A percentile compares a stretch with the other conserved stretches of the same genome.
phyloP scores from a whole-genome alignment of 2,113 vertebrate genomes.

The Petromus typicus region DNA sequence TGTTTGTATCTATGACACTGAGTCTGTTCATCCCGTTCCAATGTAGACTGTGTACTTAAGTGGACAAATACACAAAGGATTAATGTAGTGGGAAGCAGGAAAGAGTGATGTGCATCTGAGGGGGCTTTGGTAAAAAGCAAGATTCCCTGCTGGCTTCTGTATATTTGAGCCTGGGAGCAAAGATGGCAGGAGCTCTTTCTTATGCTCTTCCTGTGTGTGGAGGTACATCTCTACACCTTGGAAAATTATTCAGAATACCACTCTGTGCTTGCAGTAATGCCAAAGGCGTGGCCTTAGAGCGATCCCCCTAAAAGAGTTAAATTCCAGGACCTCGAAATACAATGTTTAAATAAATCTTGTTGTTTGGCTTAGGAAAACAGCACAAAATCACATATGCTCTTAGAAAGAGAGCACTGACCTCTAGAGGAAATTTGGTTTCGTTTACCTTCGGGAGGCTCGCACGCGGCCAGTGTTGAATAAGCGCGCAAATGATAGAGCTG shows the following conservation, averaged over 20 bases:
- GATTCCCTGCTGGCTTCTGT: neutral
- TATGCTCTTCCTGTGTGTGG: neutral
- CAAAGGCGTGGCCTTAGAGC: neutral
- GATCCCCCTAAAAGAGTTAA: neutral
- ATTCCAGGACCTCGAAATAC: neutral
- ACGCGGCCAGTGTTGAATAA: neutral
- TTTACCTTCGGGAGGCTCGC: neutral
- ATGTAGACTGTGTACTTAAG: neutral
- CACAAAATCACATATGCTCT: neutral
- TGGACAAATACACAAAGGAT: neutral
- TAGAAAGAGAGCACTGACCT: constrained; percentile 1
- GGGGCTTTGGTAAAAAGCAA: neutral
- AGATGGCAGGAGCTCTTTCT: neutral
- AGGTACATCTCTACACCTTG: neutral
- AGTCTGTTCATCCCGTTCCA: neutral
- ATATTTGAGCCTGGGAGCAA: fast-evolving
- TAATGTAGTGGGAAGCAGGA: neutral
- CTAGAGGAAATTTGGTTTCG: neutral
- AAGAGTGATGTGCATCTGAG: neutral
- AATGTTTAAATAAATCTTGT: neutral
- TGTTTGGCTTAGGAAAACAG: neutral
- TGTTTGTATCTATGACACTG: neutral
- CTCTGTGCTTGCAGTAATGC: neutral
- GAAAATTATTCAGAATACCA: neutral
- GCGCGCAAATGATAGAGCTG: neutral